These are phyloP conservation scores for Montipora foliosa DNA, from an alignment of 64 coral and sea anemone species.

Conservation along the genomic window DNA sequence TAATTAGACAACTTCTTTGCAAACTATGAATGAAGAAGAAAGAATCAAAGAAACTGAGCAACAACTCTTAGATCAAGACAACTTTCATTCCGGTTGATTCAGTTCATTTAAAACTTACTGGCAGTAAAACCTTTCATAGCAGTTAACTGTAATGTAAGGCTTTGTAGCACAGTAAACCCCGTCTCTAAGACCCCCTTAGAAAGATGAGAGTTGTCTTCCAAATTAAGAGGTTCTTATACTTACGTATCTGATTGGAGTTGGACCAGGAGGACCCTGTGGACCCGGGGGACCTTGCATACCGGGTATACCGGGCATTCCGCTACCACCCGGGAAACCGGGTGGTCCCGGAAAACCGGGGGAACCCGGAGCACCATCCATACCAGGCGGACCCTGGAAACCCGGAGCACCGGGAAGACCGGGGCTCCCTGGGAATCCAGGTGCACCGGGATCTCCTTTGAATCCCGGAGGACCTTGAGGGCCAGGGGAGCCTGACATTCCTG, in stretches of 20 bases:
- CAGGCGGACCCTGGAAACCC: slow-evolving; percentile 96
- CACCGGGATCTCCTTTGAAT: slow-evolving; percentile 91
- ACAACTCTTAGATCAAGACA: too few species aligned
- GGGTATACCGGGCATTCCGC: slow-evolving; percentile 97
- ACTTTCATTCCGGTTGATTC: too few species aligned
- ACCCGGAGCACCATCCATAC: slow-evolving; percentile 96
- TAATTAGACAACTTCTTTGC: too few species aligned
- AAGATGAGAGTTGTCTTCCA: not conserved
- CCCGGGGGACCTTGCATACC: slow-evolving; percentile 88
- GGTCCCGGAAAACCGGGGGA: slow-evolving; percentile 93
- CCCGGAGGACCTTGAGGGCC: slow-evolving; percentile 88
- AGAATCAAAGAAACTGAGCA: too few species aligned
- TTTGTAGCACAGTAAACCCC: too few species aligned
- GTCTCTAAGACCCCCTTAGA: too few species aligned
- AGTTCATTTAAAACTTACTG: too few species aligned
- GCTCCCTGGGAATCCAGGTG: slow-evolving; percentile 87
- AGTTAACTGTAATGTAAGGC: too few species aligned
- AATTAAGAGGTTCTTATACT: slow-evolving; percentile 54
- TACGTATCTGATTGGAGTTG: slow-evolving; percentile 99
- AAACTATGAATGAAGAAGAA: too few species aligned
- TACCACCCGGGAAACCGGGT: slow-evolving; percentile 95
- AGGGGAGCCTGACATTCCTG: slow-evolving; percentile 93
- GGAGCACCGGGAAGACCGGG: slow-evolving; percentile 89
- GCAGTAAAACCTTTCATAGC: too few species aligned
- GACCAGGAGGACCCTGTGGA: slow-evolving; percentile 88